Conservation (phyloP, 2,888 invertebrate species). For the Caenorhabditis uteleia region DNA sequence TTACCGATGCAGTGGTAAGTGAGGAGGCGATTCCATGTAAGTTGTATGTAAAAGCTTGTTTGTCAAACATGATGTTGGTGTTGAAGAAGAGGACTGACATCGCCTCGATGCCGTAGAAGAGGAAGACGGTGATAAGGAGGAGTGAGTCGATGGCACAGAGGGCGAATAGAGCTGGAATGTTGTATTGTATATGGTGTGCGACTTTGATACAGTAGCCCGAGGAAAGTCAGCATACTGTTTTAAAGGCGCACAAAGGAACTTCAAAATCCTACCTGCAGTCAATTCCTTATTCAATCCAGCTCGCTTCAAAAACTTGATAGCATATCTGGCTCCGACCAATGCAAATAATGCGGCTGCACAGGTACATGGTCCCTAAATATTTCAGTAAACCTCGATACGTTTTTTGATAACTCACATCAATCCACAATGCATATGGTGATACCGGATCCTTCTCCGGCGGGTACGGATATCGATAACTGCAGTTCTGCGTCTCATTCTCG, state of each 20-base stretch:
- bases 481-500: conserved; percentile 42
- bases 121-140: conserved; percentile 60
- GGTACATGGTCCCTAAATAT: conserved; percentile 58
- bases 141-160: conserved; percentile 64
- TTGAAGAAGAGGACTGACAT: conserved; percentile 54
- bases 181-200: too few relatives aligned
- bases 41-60: conserved; percentile 51
- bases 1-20: conserved; percentile 61
- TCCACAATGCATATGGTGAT: conserved; percentile 47
- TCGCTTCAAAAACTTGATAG: conserved; percentile 57
- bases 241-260: conserved; percentile 2
- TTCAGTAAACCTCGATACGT: background rate
- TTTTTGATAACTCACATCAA: conserved; percentile 37
- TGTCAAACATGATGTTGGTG: conserved; percentile 60
- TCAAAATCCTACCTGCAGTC: conserved; percentile 56
- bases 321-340: conserved; percentile 61
- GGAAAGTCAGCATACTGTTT: too few relatives aligned
- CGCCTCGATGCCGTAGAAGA: conserved; percentile 65
- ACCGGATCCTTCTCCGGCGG: conserved; percentile 32
- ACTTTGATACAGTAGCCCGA: too few relatives aligned
- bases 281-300: conserved; percentile 64
- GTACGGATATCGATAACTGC: conserved; percentile 55
- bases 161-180: conserved; percentile 61
- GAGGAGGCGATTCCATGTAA: conserved; percentile 59
- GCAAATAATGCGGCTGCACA: conserved; percentile 62